A percentile compares a stretch with the other conserved stretches of the same genome.
Conservation (phyloP, 1,140 invertebrate genomes). For the Steinernema khuongi region DNA sequence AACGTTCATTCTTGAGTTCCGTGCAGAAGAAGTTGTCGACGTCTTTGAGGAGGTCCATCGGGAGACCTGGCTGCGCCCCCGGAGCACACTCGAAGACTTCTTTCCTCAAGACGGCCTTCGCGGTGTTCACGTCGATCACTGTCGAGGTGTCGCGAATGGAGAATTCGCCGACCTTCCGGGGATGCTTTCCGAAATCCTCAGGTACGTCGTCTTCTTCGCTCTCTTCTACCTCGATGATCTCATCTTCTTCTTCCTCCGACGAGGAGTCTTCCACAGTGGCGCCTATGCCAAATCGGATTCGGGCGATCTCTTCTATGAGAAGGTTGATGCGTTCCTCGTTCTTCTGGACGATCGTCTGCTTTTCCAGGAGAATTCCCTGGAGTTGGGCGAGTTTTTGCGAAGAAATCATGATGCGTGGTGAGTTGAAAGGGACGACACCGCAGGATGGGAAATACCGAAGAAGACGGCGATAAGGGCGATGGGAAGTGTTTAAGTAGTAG, state of each 20-base stretch:
- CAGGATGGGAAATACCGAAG: no score
- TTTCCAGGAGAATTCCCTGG: not conserved
- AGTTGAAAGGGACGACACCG: no score
- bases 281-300: not conserved
- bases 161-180: slow-evolving; percentile 1
- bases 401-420: no score
- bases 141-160: not conserved
- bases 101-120: not conserved
- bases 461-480: no score
- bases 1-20: not conserved
- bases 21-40: not conserved
- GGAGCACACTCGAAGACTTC: not conserved
- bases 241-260: not conserved
- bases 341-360: not conserved
- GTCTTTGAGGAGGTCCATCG: not conserved
- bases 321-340: not conserved
- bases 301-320: not conserved
- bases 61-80: not conserved
- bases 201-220: not conserved
- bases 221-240: not conserved
- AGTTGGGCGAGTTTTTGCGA: not conserved
- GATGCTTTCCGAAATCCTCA: not conserved
- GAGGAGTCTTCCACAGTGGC: not conserved
- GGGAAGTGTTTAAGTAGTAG: no score
- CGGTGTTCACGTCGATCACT: not conserved